phyloP scores from a whole-genome alignment of 2,797 vertebrate genomes.

The Momotus momota region DNA sequence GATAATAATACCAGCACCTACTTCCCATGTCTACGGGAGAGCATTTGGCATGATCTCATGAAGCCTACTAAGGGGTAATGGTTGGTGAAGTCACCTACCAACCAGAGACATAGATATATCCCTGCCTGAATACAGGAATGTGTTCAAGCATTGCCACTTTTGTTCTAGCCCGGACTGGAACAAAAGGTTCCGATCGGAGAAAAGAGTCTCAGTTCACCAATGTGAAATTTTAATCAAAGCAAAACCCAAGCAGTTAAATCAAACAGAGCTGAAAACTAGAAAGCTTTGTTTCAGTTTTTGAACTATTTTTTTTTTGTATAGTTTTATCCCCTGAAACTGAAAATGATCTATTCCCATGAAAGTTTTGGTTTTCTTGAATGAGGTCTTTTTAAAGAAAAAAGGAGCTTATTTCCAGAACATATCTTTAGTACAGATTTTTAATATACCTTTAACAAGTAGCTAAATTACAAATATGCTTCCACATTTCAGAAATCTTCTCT shows the following conservation, averaged over 20 bases:
- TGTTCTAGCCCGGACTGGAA: not conserved
- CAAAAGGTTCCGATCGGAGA: not conserved
- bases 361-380: not conserved
- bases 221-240: slow-evolving; percentile 18
- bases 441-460: not conserved
- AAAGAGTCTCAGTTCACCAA: not conserved
- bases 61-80: not conserved
- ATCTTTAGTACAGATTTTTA: not conserved
- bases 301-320: not conserved
- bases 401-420: not conserved
- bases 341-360: not conserved
- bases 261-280: not conserved
- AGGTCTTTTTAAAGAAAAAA: not conserved
- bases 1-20: not conserved
- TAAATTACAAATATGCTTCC: not conserved
- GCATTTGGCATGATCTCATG: not conserved
- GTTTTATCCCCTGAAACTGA: not conserved
- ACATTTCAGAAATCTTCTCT: not conserved
- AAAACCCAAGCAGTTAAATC: not conserved
- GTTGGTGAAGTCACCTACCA: not conserved
- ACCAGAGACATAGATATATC: not conserved
- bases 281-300: not conserved
- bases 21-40: not conserved
- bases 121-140: not conserved
- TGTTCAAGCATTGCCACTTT: accelerated